Conservation (phyloP, 2,888 invertebrate genomes). For the Nomada fabriciana region DNA sequence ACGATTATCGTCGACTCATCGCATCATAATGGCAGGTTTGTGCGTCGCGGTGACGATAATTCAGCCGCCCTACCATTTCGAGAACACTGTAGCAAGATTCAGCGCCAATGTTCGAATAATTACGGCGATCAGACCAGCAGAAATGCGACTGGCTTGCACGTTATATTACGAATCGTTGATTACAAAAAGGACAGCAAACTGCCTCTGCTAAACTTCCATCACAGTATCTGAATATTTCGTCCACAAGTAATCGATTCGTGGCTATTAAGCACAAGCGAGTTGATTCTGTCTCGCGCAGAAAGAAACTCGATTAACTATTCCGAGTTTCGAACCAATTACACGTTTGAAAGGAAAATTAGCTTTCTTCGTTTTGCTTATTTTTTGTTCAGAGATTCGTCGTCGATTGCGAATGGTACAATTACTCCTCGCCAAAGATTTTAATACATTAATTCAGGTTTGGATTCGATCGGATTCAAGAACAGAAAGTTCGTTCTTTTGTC, state of each 20-base stretch:
- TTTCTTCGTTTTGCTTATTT: not conserved
- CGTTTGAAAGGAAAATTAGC: not conserved
- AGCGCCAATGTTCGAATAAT: slow-evolving; percentile 45
- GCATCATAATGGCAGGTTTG: slow-evolving; percentile 67
- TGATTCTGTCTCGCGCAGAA: not conserved
- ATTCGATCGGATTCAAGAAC: too few species aligned
- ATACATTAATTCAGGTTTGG: too few species aligned
- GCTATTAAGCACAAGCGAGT: not conserved
- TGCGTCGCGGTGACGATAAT: slow-evolving; percentile 60
- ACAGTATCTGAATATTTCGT: not conserved
- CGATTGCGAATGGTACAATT: too few species aligned
- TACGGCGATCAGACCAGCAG: slow-evolving; percentile 43
- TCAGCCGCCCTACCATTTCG: slow-evolving; percentile 40
- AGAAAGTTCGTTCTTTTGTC: too few species aligned
- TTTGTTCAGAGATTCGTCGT: not conserved
- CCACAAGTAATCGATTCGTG: not conserved
- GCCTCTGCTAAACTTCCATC: not conserved
- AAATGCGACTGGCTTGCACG: not conserved
- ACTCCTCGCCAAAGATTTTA: too few species aligned
- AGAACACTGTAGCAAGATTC: slow-evolving; percentile 37
- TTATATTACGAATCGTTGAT: slow-evolving; percentile 9
- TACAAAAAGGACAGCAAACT: not conserved
- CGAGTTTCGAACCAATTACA: too few species aligned
- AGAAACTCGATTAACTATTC: not conserved
- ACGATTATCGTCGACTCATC: slow-evolving; percentile 74